Percentiles rank a stretch among this genome's conserved stretches.
Evolutionary conservation across 2,113 vertebrate genomes (phyloP).

Genomic region (Pyxicephalus adspersus): DNA sequence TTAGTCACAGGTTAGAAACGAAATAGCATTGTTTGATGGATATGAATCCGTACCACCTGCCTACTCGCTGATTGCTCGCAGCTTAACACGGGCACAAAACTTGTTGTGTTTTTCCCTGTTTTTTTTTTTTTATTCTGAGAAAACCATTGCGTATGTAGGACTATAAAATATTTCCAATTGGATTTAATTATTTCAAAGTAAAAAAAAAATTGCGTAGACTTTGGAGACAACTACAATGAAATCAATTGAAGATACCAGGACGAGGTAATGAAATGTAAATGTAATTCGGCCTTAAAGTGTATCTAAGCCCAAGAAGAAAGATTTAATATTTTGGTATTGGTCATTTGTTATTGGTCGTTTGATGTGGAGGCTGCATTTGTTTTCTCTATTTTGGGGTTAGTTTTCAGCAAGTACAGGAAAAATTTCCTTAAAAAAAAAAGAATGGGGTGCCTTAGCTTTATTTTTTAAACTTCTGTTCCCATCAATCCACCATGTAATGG

Average conservation of each 20-base stretch:
- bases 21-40: slow-evolving; percentile 79
- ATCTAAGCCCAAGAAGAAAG: no score
- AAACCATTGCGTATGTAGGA: slow-evolving; percentile 22
- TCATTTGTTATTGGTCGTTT: no score
- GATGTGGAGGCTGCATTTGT: no score
- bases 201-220: slow-evolving; percentile 1
- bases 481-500: no score
- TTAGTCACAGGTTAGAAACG: slow-evolving; percentile 85
- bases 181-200: slow-evolving; percentile 25
- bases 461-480: no score
- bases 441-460: no score
- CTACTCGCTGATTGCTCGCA: slow-evolving; percentile 77
- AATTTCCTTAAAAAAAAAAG: no score
- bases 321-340: no score
- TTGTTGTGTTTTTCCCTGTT: not conserved
- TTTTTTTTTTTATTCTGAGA: slow-evolving; percentile 23
- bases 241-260: not conserved
- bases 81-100: slow-evolving; percentile 63
- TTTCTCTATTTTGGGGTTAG: no score
- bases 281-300: no score
- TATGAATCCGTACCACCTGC: slow-evolving; percentile 79
- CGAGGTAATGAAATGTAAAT: no score
- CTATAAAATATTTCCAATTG: slow-evolving; percentile 16
- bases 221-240: not conserved
- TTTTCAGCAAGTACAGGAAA: no score